Percentiles rank a stretch among this genome's conserved stretches.
phyloP scores from a whole-genome alignment of 2,113 vertebrate genomes.

The Nycticebus coucang region DNA sequence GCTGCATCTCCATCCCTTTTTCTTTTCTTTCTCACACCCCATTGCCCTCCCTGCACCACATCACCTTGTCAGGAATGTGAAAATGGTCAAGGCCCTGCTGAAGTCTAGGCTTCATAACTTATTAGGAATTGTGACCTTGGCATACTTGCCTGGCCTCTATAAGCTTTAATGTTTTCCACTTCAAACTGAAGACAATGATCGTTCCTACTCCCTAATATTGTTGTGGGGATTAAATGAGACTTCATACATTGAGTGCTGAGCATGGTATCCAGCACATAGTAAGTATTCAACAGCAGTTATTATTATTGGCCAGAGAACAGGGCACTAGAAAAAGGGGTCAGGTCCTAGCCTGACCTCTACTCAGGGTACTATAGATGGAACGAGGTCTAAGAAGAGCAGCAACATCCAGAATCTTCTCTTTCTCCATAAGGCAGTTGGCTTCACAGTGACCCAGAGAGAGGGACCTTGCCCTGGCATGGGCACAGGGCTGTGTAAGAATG shows the following conservation, averaged over 20 bases:
- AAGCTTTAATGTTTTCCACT: background rate
- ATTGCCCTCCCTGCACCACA: background rate
- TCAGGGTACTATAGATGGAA: background rate
- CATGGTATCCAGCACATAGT: background rate
- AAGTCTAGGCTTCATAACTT: background rate
- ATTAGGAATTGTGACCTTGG: background rate
- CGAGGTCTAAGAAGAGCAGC: fast-evolving
- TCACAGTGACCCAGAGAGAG: background rate
- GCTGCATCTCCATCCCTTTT: background rate
- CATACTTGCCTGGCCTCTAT: background rate
- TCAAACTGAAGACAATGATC: fast-evolving
- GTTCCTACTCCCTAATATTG: background rate
- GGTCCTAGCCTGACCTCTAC: background rate
- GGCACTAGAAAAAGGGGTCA: background rate
- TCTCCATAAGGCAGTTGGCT: background rate
- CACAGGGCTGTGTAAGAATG: background rate
- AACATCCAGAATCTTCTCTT: background rate
- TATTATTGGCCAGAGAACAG: background rate
- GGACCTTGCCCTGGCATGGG: background rate
- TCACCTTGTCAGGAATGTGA: background rate
- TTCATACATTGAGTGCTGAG: fast-evolving
- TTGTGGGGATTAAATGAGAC: background rate
- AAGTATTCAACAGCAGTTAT: fast-evolving
- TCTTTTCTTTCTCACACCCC: background rate
- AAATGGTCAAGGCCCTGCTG: background rate